phyloP scores from a whole-genome alignment of 2,888 invertebrate genomes.

The Diabrotica balteata region DNA sequence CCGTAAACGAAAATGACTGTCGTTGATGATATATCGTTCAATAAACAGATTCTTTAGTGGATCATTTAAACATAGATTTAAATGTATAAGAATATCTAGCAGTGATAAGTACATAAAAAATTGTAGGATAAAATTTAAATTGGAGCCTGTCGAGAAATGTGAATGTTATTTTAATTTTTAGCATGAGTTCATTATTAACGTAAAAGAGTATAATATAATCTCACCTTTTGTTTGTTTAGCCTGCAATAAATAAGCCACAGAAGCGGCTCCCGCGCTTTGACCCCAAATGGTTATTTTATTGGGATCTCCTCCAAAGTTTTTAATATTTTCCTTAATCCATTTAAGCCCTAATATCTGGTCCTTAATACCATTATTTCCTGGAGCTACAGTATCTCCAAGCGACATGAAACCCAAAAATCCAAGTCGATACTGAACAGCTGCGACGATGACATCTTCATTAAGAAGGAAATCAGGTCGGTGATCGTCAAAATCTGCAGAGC shows the following conservation, averaged over 20 bases:
- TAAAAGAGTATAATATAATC: background rate
- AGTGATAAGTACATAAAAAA: no score
- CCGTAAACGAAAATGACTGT: no score
- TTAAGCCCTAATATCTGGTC: conserved; percentile 74
- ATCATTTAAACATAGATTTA: no score
- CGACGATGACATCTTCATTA: conserved; percentile 70
- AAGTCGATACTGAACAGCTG: conserved; percentile 73
- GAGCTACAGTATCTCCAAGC: conserved; percentile 71
- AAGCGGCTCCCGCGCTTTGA: conserved; percentile 74
- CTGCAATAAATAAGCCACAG: conserved; percentile 31
- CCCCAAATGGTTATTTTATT: conserved; percentile 72
- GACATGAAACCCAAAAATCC: conserved; percentile 73
- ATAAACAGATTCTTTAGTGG: no score
- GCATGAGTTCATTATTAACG: background rate
- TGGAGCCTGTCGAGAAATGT: no score
- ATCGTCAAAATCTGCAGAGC: conserved; percentile 45
- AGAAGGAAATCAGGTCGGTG: conserved; percentile 60
- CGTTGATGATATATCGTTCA: no score
- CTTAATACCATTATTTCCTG: conserved; percentile 76
- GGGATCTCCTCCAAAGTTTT: conserved; percentile 74
- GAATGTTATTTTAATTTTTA: background rate
- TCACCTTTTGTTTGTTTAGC: conserved; percentile 22
- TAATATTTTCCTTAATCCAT: conserved; percentile 74
- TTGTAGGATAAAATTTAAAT: no score
- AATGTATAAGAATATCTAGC: no score